phyloP scores from a whole-genome alignment of 2,888 invertebrate species.

The Drosophila meridionalis region DNA sequence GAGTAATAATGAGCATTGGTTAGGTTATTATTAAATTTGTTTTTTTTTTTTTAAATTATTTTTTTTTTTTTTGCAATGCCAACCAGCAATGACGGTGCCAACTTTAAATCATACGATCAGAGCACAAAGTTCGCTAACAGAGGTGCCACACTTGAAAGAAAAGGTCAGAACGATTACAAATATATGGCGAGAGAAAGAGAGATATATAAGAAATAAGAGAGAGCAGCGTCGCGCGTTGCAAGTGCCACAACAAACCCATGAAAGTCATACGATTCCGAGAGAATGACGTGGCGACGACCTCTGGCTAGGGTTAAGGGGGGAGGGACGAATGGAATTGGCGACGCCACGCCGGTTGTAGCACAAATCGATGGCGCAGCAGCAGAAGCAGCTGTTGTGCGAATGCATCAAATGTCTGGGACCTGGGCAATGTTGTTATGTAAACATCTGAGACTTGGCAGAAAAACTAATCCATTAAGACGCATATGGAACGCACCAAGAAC shows the following conservation, averaged over 20 bases:
- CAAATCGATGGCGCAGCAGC: slow-evolving; percentile 54
- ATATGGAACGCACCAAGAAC: slow-evolving; percentile 8
- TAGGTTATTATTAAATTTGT: slow-evolving; percentile 50
- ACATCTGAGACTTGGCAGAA: slow-evolving; percentile 31
- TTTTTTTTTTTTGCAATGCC: slow-evolving; percentile 35
- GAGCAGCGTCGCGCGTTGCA: slow-evolving; percentile 40
- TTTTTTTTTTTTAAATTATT: neutral
- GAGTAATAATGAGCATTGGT: slow-evolving; percentile 49
- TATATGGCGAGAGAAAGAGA: neutral
- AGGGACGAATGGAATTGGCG: slow-evolving; percentile 14
- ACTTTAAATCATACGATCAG: slow-evolving; percentile 64
- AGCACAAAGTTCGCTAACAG: slow-evolving; percentile 54
- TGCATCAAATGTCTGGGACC: slow-evolving; percentile 46
- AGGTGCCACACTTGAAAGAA: slow-evolving; percentile 26
- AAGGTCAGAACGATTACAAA: slow-evolving; percentile 10
- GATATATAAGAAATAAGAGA: slow-evolving; percentile 7
- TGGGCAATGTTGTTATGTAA: slow-evolving; percentile 47
- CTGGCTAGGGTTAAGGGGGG: neutral
- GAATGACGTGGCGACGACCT: slow-evolving; percentile 54
- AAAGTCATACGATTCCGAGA: slow-evolving; percentile 51
- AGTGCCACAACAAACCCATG: slow-evolving; percentile 36
- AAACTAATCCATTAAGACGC: slow-evolving; percentile 25
- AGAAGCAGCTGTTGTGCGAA: slow-evolving; percentile 41
- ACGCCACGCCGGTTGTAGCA: slow-evolving; percentile 51
- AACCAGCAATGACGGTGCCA: slow-evolving; percentile 47